Evolutionary conservation across 2,888 invertebrate genomes (phyloP).

Genomic region (Tachina lurida): DNA sequence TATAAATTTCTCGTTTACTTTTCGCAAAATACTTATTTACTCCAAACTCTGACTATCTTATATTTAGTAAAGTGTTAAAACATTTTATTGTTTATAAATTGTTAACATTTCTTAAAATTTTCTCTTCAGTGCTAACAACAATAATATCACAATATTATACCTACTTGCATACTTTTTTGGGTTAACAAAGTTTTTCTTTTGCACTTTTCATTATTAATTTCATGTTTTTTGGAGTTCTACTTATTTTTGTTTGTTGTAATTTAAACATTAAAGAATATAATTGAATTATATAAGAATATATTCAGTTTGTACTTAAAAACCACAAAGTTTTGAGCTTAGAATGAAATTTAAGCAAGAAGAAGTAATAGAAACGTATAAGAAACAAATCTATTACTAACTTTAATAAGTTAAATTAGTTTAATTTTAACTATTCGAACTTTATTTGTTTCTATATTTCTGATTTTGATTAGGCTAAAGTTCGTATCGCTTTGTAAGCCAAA

Average conservation of each 20-base stretch:
- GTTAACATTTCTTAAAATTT: slow-evolving; percentile 67
- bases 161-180: slow-evolving; percentile 41
- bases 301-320: not conserved
- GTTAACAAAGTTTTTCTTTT: slow-evolving; percentile 69
- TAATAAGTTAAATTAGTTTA: no score
- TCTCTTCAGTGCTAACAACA: slow-evolving; percentile 62
- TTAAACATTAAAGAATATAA: no score
- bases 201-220: slow-evolving; percentile 57
- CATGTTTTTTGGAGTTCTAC: slow-evolving; percentile 40
- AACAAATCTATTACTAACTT: no score
- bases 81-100: not conserved
- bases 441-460: no score
- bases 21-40: not conserved
- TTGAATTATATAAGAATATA: not conserved
- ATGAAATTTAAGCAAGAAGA: no score
- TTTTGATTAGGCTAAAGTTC: no score
- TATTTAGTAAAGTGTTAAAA: not conserved
- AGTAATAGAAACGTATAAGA: no score
- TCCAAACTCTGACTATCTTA: no score
- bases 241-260: not conserved
- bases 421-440: no score
- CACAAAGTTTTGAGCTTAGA: not conserved
- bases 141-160: slow-evolving; percentile 68
- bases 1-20: not conserved
- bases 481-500: no score